Base-by-base conservation (phyloP, 2,797 vertebrate genomes). In the Bradypodion ventrale region DNA sequence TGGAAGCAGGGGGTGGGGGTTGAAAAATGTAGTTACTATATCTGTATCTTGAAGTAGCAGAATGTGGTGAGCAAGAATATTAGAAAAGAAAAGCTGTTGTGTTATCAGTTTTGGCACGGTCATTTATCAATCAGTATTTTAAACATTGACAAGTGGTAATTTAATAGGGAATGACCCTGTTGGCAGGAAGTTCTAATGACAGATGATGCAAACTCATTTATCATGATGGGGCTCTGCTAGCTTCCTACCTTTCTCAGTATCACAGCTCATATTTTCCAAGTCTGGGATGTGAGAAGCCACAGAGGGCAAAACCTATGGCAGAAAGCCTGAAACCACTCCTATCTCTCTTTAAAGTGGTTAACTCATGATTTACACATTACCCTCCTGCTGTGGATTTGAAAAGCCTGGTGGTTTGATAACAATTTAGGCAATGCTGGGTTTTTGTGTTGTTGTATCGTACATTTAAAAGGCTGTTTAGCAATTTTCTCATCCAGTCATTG, bases 191-290 rank as follows among this genome's bases (percentile, higher is more conserved):
- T 97, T 95, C 95, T 95, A 96, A 97, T 97, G 97, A 97, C 97
- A 98, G 97, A 98, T 97, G 97, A 98, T 98, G 95, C 97, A 97
- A 97, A 98, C 97, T 97, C 97, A 98, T 98, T 98, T 97, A 98
- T 99, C 98, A 98, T 90, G 91, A 89, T 88, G 87, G 94, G 91
- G 93, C 95, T 95, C 93, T 93, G 93, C 94, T 92, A 95, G 93
- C 95, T 95, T 96, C 96, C 92, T 95, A 95, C 96, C 95, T 96
- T 96, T 96, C 95, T 96, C 92, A 90, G 91, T 93, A 94, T 92
- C 90, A 85, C 90, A 94, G 94, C 95, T 95, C 95, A 93, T 94
- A 94, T 94, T 96, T 96, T 95, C 93, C 91, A 94, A 95, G 93
- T 95, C 92, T 93, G 91, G 90, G 93, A 95, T 95, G 93, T 95